These are phyloP conservation scores for Chrysolina oricalcia DNA, from an alignment of 2,888 invertebrate genomes.

Conservation along the genomic window DNA sequence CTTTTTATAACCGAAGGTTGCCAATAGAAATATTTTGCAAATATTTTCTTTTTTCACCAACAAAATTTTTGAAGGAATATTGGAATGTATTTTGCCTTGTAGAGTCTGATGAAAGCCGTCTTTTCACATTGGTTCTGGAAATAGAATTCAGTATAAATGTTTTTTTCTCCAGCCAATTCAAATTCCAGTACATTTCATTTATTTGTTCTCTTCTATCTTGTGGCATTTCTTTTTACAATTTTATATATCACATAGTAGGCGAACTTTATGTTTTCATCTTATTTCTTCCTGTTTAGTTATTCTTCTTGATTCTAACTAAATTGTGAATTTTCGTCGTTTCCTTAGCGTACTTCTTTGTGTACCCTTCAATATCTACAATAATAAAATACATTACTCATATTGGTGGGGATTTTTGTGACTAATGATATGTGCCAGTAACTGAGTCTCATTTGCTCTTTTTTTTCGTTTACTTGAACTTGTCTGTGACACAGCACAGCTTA, in stretches of 20 bases:
- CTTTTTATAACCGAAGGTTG: too few species aligned
- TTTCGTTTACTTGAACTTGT: too few species aligned
- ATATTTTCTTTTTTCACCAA: too few species aligned
- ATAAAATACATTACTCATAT: not conserved
- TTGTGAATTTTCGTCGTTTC: not conserved
- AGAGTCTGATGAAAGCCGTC: not conserved
- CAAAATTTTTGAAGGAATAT: not conserved
- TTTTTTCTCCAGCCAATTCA: not conserved
- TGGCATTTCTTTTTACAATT: not conserved
- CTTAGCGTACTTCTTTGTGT: not conserved
- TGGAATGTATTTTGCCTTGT: not conserved
- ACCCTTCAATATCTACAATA: not conserved
- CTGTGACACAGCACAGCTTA: too few species aligned
- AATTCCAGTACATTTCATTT: not conserved
- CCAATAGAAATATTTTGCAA: too few species aligned
- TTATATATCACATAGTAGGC: not conserved
- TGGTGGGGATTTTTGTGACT: not conserved
- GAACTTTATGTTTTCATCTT: not conserved
- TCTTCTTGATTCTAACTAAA: not conserved
- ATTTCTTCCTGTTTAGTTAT: not conserved
- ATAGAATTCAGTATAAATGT: not conserved
- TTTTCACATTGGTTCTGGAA: constrained; percentile 1
- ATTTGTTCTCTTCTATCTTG: not conserved
- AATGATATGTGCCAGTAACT: not conserved
- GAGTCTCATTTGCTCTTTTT: too few species aligned